Evolutionary conservation across 53 echinoderm and acorn worm genomes (phyloP).

Genomic region (Hippasteria phrygiana): DNA sequence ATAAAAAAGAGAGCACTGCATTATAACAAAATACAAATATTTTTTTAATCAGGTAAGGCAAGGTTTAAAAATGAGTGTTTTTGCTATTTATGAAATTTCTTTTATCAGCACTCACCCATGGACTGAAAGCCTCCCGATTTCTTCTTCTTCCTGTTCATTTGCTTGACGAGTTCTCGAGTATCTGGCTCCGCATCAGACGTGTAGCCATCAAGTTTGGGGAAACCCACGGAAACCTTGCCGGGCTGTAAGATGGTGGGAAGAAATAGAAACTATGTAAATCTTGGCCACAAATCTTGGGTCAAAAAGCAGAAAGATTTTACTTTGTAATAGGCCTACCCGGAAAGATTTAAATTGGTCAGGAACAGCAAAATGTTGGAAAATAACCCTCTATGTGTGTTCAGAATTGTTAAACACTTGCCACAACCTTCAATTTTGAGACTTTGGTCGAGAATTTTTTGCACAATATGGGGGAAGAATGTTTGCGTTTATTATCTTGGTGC

Average conservation of each 20-base stretch:
- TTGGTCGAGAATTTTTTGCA: not conserved
- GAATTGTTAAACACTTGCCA: too few relatives aligned
- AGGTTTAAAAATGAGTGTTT: too few relatives aligned
- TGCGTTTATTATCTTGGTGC: not conserved
- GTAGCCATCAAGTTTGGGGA: constrained; percentile 88
- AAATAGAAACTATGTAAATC: not conserved
- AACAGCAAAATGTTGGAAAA: too few relatives aligned
- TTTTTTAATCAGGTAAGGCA: too few relatives aligned
- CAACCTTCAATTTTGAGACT: too few relatives aligned
- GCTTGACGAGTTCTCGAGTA: constrained; percentile 78
- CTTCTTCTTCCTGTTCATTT: constrained; percentile 92
- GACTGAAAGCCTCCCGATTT: constrained; percentile 99
- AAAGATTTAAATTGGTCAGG: too few relatives aligned
- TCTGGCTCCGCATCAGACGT: constrained; percentile 92
- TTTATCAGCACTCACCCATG: constrained; percentile 81
- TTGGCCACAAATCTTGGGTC: not conserved
- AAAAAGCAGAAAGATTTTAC: not conserved
- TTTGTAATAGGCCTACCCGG: not conserved
- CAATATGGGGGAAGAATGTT: not conserved
- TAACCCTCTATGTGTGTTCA: too few relatives aligned
- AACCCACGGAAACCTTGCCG: constrained; percentile 79
- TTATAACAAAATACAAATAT: not conserved
- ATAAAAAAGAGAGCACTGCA: not conserved
- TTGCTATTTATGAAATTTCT: too few relatives aligned
- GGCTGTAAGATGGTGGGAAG: constrained; percentile 14